Evolutionary conservation across 2,888 invertebrate species (phyloP), one percentile per base, ranked within the genome.

Genomic region (Mythimna pallens): DNA sequence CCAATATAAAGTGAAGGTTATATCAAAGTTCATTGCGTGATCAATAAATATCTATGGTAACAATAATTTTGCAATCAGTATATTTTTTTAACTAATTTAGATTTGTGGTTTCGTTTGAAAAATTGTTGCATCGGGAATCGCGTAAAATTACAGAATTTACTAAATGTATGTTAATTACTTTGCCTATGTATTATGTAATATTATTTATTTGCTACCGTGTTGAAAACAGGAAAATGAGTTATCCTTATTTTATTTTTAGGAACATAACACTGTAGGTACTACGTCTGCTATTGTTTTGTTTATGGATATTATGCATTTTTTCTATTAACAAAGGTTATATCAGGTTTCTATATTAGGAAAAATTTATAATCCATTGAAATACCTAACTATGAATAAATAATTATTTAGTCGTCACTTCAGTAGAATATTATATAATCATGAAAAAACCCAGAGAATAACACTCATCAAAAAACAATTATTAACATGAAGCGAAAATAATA

Each of bases 1-100:
- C 57, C 43, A 55, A 65, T 72, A 40, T 68, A 75, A 62, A 75
- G 12, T 30, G 62, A 76, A 83, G 80, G 82, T 65, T 73, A 61
- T 58, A 70, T 69, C 80, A 83, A 82, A 79, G 67, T 81, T 76
- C 76, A 73, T 70, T 71, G 66, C 86, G 84, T 86, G 81, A 83
- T 72, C 55, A 70, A 81, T 72, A 70, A 64, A 73, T 30, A 58
- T n/a, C 22, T 65, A 65, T 14, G 9, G 50, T 36, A 36, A 14
- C 9, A 36, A 70, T 22, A 12, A 20, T 43, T 57, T 58, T 50
- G 40, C 30, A 20, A 22, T 25, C 20, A 50, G 34, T n/a, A 0
- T 43, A 0, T n/a, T 20, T 20, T 50, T 20, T 17, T 1, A 50
- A 50, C 17, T 47, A 7, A 50, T 50, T 20, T 47, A 6, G 17